Evolutionary conservation across 2,888 invertebrate genomes (phyloP), one percentile per base, ranked within the genome.

Genomic region (Xanthorhoe designata): DNA sequence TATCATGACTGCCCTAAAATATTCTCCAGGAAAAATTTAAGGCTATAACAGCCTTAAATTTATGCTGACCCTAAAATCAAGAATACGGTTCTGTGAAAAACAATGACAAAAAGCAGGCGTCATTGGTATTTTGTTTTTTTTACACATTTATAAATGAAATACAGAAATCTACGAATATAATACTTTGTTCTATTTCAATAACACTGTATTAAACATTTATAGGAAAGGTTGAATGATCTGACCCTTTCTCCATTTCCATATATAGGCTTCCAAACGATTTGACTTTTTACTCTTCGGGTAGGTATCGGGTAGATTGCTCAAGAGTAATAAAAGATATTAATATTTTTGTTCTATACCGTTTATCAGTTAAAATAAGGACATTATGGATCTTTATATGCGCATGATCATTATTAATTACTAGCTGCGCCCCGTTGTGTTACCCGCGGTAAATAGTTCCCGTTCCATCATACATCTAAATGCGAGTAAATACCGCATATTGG

Each of bases 81-180:
- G 5, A 13, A 13, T 42, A 35, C 5, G 24, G 32, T 32, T 32
- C 32, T 18, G n/a, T 4, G 24, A 45, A 45, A 45, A 9, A 24
- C 10, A 13, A 42, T 42, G 24, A 6, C 15, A 38, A 47, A 32
- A 51, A n/a, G 18, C 17, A 45, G 47, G 38, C 53, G 53, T 58
- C 64, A 64, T 53, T 64, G 64, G 64, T 18, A 10, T 64, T 52
- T 57, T 57, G 19, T 53, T 19, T 53, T 32, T 58, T 45, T 47
- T 35, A 18, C 51, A 17, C 57, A 38, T 38, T 38, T 38, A 38
- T 9, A 38, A 8, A 38, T 38, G 2, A 32, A 42, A 42, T 42
- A 42, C 38, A 42, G 38, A 42, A 3, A 42, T 42, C 38, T 42
- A 42, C 10, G 5, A 3, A 32, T 32, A 38, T 38, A 42, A 42